Percentiles rank a stretch among this genome's conserved stretches.
Evolutionary conservation across 2,113 vertebrate species (phyloP).

Genomic region (Hemiprocne comata): DNA sequence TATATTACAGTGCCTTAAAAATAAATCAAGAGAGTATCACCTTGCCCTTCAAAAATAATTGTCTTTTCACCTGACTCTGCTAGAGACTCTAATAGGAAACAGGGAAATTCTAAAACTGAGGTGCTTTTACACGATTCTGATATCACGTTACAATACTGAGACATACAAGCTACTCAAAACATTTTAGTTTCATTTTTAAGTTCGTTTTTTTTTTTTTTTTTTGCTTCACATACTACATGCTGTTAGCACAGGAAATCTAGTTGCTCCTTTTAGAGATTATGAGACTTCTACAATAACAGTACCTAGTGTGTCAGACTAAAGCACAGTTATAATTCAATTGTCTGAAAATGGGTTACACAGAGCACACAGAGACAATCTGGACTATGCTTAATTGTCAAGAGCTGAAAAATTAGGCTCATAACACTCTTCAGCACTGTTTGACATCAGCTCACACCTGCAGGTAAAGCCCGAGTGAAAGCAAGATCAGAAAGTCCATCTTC

Average conservation of each 20-base stretch:
- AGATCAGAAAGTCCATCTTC: slow-evolving; percentile 68
- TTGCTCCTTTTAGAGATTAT: neutral
- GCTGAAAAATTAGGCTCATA: neutral
- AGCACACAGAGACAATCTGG: neutral
- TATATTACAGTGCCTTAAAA: neutral
- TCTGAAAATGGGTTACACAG: neutral
- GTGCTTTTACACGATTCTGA: neutral
- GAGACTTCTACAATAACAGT: neutral
- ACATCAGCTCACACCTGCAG: slow-evolving; percentile 48
- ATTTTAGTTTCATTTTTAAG: neutral
- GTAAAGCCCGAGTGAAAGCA: slow-evolving; percentile 58
- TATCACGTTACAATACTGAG: neutral
- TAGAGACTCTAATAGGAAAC: neutral
- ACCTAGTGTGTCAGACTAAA: neutral
- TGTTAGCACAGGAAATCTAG: neutral
- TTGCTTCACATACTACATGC: neutral
- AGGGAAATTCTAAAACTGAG: neutral
- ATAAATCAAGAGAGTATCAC: neutral
- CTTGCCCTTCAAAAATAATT: neutral
- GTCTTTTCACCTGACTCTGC: neutral
- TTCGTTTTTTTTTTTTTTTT: neutral
- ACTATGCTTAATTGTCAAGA: neutral
- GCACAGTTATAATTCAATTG: neutral
- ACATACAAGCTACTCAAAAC: neutral
- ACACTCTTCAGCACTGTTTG: neutral